phyloP scores from a whole-genome alignment of 2,797 vertebrate genomes.

The Peromyscus melanophrys region DNA sequence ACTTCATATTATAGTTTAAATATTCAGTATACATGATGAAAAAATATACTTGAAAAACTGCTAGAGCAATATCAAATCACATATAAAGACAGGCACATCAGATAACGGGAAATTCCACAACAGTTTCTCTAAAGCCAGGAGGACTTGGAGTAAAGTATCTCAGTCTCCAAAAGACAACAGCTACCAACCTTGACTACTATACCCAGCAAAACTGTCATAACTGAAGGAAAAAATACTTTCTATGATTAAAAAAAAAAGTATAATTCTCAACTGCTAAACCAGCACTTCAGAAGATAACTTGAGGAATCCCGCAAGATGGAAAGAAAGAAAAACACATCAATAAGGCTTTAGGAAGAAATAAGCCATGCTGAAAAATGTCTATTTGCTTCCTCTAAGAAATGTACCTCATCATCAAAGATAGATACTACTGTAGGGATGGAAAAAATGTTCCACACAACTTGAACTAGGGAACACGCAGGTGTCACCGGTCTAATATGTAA shows the following conservation, averaged over 20 bases:
- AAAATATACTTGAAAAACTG: background rate
- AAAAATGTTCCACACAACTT: background rate
- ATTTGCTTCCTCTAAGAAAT: background rate
- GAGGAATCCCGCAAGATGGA: background rate
- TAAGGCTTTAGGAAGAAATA: background rate
- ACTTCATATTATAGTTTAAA: background rate
- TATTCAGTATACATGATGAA: background rate
- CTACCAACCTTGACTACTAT: background rate
- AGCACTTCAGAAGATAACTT: too few relatives aligned
- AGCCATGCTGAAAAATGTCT: background rate
- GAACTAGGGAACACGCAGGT: background rate
- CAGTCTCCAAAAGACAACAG: background rate
- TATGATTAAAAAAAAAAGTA: background rate
- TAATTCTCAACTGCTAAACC: background rate
- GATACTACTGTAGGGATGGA: background rate
- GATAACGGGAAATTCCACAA: background rate
- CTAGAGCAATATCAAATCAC: background rate
- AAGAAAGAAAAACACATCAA: background rate
- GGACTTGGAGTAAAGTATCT: background rate
- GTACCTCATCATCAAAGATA: background rate
- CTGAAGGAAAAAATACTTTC: background rate
- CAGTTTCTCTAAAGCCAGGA: background rate
- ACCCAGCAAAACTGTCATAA: background rate
- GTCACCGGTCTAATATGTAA: background rate
- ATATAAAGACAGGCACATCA: background rate